Conservation (phyloP, 2,888 invertebrate species). For the Ellobium chinense region DNA sequence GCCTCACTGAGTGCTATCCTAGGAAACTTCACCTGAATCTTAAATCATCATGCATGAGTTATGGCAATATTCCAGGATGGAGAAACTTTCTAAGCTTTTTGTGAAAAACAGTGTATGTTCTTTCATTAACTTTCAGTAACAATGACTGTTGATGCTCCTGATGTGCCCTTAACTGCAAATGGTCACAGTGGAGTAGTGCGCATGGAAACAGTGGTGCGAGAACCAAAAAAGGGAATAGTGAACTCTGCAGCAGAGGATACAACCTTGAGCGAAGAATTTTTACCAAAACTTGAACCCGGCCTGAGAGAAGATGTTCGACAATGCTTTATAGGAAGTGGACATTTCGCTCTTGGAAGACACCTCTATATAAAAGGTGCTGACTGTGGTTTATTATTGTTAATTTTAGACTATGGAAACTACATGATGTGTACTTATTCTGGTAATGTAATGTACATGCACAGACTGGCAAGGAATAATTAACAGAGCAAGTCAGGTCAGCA, state of each 20-base stretch:
- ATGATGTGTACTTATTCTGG: too few species aligned
- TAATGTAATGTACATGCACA: too few species aligned
- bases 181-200: conserved; percentile 2
- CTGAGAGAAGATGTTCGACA: conserved; percentile 47
- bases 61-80: too few species aligned
- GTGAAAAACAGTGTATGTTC: too few species aligned
- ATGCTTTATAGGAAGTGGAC: conserved; percentile 37
- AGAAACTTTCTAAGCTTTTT: too few species aligned
- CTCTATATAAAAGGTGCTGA: conserved; percentile 50
- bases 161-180: not conserved
- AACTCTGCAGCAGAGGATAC: conserved; percentile 37
- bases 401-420: too few species aligned
- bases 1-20: too few species aligned
- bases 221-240: conserved; percentile 39
- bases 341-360: conserved; percentile 47
- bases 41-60: too few species aligned
- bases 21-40: too few species aligned
- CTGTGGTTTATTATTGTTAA: too few species aligned
- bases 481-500: too few species aligned
- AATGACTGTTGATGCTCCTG: not conserved
- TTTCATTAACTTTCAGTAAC: not conserved
- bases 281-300: conserved; percentile 53
- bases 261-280: conserved; percentile 50
- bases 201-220: conserved; percentile 36
- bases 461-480: too few species aligned